phyloP scores from a whole-genome alignment of 2,888 invertebrate species.

The Tyria jacobaeae region DNA sequence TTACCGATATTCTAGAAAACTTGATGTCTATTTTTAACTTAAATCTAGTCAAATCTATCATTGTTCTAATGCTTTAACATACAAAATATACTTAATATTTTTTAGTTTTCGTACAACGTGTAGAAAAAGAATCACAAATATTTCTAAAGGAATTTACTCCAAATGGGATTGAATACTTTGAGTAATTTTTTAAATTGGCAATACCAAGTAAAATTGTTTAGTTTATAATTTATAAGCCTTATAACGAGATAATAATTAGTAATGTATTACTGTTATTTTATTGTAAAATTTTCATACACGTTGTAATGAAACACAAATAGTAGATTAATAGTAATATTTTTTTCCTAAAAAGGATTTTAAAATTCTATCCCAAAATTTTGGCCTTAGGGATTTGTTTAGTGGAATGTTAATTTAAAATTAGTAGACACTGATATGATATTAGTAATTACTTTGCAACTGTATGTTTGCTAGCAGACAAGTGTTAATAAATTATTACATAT shows the following conservation, averaged over 20 bases:
- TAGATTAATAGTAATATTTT: conserved; percentile 47
- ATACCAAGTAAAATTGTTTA: background rate
- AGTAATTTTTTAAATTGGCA: conserved; percentile 3
- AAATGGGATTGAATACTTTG: conserved; percentile 12
- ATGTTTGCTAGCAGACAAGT: conserved; percentile 45
- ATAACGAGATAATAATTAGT: conserved; percentile 7
- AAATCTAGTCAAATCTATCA: conserved; percentile 68
- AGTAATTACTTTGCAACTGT: conserved; percentile 48
- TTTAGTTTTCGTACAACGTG: conserved; percentile 43
- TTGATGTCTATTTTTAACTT: conserved; percentile 78
- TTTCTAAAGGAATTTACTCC: conserved; percentile 15
- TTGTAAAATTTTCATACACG: conserved; percentile 29
- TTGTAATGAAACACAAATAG: conserved; percentile 42
- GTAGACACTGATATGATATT: conserved; percentile 51
- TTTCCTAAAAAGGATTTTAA: conserved; percentile 41
- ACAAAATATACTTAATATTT: conserved; percentile 53
- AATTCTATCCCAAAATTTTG: conserved; percentile 43
- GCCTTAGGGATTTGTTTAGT: conserved; percentile 49
- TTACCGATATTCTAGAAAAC: conserved; percentile 73
- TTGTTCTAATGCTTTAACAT: conserved; percentile 65
- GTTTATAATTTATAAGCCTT: conserved; percentile 7
- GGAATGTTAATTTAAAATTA: conserved; percentile 42
- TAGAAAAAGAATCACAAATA: conserved; percentile 25
- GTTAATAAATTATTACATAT: conserved; percentile 70
- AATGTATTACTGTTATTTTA: background rate